Evolutionary conservation across 2,113 vertebrate genomes (phyloP), one percentile per base, ranked within the genome.

Genomic region (Columbina picui): DNA sequence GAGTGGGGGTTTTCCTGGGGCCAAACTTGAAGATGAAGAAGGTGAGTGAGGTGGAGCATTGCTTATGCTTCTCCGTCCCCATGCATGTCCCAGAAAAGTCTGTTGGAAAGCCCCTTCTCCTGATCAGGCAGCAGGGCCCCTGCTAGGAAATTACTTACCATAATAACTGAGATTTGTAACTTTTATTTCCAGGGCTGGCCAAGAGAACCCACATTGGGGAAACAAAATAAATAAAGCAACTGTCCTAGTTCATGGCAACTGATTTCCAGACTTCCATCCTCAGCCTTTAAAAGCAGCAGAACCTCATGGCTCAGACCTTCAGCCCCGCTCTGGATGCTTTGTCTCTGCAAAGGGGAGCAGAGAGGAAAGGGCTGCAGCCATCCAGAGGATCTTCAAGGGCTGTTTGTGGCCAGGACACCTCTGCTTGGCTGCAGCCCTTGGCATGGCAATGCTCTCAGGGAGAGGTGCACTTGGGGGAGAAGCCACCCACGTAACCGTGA

Each of bases 211-310:
- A 2, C 53, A n/a, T 3, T 55, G 63, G 55, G 23, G 50, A 94
- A 91, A 85, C 26, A 71, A 96, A 88, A 80, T 50, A 92, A 92
- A 64, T 59, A 77, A 83, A 93, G 45, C 19, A 80, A 45, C 75
- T 47, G 59, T 45, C 64, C 78, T 39, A 39, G 41, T 67, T 86
- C 18, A 4, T 36, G 59, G 56, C 53, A 91, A 75, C 38, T 1
- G 2, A 56, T 82, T 87, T 75, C 65, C 65, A 59, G 29, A 89
- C 30, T 70, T 87, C 53, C 21, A 32, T 77, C 55, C 79, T 78
- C 39, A 75, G 38, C 59, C 59, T 86, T 90, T 88, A 68, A 86
- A 87, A 74, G 47, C 64, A 90, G 41, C 11, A 61, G 59, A 93
- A 83, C 41, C 74, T 86, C 38, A 70, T 16, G 12, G 32, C 47